A percentile compares a stretch with the other conserved stretches of the same genome.
These are phyloP conservation scores for Drosophila nebulosa DNA, from an alignment of 1,140 invertebrate genomes.

Conservation along the genomic window DNA sequence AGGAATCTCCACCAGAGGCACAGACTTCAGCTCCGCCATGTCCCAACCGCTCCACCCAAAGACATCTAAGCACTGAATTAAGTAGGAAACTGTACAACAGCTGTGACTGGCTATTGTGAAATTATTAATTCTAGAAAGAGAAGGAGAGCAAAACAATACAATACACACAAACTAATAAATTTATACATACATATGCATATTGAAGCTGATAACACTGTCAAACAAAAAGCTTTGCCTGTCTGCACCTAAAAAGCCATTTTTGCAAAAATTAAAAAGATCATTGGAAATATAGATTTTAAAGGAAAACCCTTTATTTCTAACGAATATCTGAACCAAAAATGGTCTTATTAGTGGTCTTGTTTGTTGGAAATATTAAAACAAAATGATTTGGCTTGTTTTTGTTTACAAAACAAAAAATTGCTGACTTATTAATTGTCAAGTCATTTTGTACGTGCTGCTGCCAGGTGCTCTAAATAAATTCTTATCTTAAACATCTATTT, in stretches of 20 bases:
- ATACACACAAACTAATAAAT: neutral
- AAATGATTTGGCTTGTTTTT: neutral
- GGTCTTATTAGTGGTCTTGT: too few species aligned
- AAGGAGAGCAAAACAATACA: neutral
- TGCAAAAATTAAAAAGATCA: too few species aligned
- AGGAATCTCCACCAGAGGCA: constrained; percentile 57
- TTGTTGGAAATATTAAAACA: too few species aligned
- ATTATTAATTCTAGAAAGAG: neutral
- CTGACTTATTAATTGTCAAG: neutral
- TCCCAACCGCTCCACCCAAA: neutral
- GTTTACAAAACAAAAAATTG: neutral
- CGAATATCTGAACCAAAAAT: too few species aligned
- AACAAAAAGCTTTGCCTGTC: neutral
- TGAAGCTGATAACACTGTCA: neutral
- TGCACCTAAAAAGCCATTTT: neutral
- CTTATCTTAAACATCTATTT: neutral
- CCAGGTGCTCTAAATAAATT: neutral
- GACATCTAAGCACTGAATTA: neutral
- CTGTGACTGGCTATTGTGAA: neutral
- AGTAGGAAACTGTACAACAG: neutral
- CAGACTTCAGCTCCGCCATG: constrained; percentile 20
- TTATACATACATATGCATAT: neutral
- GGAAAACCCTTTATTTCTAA: too few species aligned
- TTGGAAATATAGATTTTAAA: too few species aligned
- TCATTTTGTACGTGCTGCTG: neutral